Percentiles rank a stretch among this genome's conserved stretches.
These are phyloP conservation scores for Rutpela maculata DNA, from an alignment of 2,888 invertebrate genomes.

Conservation along the genomic window DNA sequence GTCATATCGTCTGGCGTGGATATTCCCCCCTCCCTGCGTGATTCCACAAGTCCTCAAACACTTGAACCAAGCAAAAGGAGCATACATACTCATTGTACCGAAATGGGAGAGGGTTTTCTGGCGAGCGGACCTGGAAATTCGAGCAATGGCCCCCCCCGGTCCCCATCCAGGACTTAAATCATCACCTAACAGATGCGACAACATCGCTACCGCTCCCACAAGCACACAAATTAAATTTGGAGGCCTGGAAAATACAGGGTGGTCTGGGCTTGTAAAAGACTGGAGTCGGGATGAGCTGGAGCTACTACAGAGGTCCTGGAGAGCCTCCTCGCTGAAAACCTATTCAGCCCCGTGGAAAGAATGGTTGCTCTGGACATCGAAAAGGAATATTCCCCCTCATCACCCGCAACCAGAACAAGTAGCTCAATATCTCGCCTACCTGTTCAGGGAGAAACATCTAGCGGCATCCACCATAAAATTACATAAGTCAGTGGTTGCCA, in stretches of 20 bases:
- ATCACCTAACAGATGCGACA: conserved; percentile 45
- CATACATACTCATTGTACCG: conserved; percentile 58
- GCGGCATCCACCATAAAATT: too few relatives aligned
- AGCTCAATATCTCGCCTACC: too few relatives aligned
- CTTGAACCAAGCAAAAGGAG: conserved; percentile 54
- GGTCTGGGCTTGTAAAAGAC: conserved; percentile 48
- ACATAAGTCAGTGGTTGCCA: too few relatives aligned
- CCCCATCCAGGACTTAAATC: conserved; percentile 44
- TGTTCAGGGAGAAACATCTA: too few relatives aligned
- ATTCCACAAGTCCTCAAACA: conserved; percentile 50
- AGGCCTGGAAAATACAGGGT: conserved; percentile 61
- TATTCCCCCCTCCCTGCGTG: conserved; percentile 63
- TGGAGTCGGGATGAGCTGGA: conserved; percentile 52
- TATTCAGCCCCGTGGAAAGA: conserved; percentile 47
- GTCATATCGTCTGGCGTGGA: conserved; percentile 52
- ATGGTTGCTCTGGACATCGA: conserved; percentile 41
- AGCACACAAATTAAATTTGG: conserved; percentile 54
- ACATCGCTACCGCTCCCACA: conserved; percentile 51
- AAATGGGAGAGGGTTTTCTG: conserved; percentile 62
- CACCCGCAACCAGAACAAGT: too few relatives aligned
- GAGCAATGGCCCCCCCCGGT: conserved; percentile 61
- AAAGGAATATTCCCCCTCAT: neutral
- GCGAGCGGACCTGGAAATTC: conserved; percentile 61
- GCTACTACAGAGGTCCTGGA: conserved; percentile 47
- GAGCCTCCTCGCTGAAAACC: conserved; percentile 47